phyloP scores from a whole-genome alignment of 2,113 vertebrate genomes.

The Murina feae region DNA sequence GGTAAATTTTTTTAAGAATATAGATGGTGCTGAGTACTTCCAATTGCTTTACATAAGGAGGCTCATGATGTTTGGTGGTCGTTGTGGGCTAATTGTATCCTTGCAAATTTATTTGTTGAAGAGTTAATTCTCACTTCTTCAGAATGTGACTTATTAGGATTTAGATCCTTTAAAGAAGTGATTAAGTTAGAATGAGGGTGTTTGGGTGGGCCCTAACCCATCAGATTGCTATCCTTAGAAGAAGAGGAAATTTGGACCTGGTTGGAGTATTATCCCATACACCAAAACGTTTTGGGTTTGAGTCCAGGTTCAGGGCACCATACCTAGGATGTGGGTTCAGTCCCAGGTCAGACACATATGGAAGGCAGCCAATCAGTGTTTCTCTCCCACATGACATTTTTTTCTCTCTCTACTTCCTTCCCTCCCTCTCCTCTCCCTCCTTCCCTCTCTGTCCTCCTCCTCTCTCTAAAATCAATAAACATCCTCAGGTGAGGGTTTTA shows the following conservation, averaged over 20 bases:
- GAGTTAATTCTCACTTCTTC: not conserved
- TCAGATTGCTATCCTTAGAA: not conserved
- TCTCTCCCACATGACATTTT: not conserved
- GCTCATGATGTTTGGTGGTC: not conserved
- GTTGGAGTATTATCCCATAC: not conserved
- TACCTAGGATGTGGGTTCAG: too few relatives aligned
- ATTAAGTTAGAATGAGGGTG: not conserved
- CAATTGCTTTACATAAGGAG: not conserved
- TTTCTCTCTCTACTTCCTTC: not conserved
- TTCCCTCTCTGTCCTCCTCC: too few relatives aligned
- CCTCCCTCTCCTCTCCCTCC: too few relatives aligned
- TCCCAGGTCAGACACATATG: too few relatives aligned
- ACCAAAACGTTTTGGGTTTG: not conserved
- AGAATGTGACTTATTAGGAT: not conserved
- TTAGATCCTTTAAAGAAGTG: not conserved
- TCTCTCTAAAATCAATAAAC: not conserved
- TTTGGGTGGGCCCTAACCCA: not conserved
- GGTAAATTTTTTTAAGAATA: not conserved
- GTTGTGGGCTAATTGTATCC: not conserved
- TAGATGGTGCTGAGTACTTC: not conserved
- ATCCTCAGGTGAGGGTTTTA: not conserved
- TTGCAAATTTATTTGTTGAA: not conserved
- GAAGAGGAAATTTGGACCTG: not conserved
- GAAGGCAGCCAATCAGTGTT: not conserved
- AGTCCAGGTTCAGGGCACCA: not conserved